Evolutionary conservation across 2,113 vertebrate genomes (phyloP).

Genomic region (Mixornis gularis): DNA sequence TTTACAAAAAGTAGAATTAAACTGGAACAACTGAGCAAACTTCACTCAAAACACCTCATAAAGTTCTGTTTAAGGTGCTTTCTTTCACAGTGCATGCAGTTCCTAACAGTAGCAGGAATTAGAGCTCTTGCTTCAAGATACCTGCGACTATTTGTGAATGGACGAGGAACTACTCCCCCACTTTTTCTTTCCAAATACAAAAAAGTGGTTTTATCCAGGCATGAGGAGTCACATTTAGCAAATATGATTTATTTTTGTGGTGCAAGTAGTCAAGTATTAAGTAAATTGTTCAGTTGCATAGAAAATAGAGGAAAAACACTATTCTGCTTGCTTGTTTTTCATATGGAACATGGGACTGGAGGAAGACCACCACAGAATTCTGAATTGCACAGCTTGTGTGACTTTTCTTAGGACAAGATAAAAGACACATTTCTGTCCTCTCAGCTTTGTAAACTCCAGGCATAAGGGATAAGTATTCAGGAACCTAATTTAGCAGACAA

Average conservation of each 20-base stretch:
- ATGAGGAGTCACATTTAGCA: not conserved
- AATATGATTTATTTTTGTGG: not conserved
- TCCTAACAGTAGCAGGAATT: not conserved
- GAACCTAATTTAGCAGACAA: not conserved
- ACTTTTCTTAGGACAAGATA: not conserved
- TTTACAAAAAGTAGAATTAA: not conserved
- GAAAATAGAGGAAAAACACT: not conserved
- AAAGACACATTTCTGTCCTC: not conserved
- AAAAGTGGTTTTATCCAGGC: not conserved
- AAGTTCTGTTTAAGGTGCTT: not conserved
- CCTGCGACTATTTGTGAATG: not conserved
- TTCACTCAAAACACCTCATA: not conserved
- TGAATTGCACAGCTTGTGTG: not conserved
- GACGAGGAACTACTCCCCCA: accelerated
- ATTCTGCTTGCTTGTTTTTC: not conserved
- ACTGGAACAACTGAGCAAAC: not conserved
- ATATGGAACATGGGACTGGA: accelerated
- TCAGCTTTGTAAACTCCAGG: not conserved
- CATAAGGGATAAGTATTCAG: not conserved
- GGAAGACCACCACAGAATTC: not conserved
- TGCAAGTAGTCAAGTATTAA: not conserved
- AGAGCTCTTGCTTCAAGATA: not conserved
- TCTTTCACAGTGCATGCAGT: not conserved
- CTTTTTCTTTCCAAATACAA: not conserved
- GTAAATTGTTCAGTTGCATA: not conserved